Evolutionary conservation across 2,113 vertebrate species (phyloP).

Genomic region (Arvicanthis niloticus): DNA sequence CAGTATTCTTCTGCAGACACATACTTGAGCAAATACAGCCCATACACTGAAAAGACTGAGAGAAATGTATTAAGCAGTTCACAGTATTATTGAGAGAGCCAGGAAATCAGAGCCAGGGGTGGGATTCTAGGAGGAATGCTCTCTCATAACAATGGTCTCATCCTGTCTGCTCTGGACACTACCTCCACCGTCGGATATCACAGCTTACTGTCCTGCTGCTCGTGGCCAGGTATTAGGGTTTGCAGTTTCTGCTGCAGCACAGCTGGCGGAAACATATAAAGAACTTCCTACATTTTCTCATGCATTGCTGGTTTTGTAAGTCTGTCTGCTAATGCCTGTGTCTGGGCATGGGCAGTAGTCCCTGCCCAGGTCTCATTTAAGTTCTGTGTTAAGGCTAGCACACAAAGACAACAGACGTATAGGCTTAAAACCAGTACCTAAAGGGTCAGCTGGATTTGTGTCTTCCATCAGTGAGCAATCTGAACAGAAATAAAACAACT

Average conservation of each 20-base stretch:
- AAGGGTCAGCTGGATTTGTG: neutral
- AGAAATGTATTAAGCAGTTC: neutral
- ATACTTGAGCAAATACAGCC: neutral
- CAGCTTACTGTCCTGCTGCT: fast-evolving
- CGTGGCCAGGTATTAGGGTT: neutral
- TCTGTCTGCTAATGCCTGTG: neutral
- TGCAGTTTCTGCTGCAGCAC: neutral
- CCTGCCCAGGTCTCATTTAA: neutral
- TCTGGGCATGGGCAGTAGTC: neutral
- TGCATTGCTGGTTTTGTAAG: neutral
- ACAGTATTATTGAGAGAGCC: neutral
- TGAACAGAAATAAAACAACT: conserved; percentile 29
- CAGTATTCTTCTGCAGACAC: neutral
- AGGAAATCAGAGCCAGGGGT: neutral
- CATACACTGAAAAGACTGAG: neutral
- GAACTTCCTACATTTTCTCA: neutral
- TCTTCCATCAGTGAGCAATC: neutral
- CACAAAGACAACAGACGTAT: neutral
- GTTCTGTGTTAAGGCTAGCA: neutral
- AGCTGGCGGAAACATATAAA: neutral
- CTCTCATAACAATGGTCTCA: neutral
- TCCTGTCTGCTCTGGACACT: fast-evolving
- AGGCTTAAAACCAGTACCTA: neutral
- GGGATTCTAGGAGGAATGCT: neutral
- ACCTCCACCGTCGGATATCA: neutral